Base-by-base conservation (phyloP, 2,888 invertebrate species). In the Anarsia innoxiella region DNA sequence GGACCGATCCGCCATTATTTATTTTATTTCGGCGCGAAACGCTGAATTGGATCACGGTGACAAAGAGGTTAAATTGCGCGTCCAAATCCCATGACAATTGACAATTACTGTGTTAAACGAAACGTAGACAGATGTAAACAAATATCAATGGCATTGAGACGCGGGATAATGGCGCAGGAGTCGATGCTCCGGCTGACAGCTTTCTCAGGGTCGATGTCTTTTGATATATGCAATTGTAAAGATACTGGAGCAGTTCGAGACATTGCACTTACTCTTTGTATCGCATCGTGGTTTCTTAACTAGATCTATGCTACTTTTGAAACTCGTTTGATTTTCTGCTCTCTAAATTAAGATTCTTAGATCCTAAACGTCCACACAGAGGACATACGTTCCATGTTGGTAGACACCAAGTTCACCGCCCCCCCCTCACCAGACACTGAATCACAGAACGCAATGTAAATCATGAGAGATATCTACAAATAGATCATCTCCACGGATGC, bases 21-120 rank as follows among this genome's bases (percentile, higher is more conserved):
- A 78, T 83, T 79, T 79, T 76, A 77, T 76, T 78, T 75, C 73
- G 77, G 80, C 76, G 79, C 77, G 77, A 80, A 78, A 74, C 67
- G 49, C 62, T 65, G 71, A 80, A 80, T 79, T 80, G 79, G 78
- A 80, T 80, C 77, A 74, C 59, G 64, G 69, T 62, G 70, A 82
- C 83, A 79, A 79, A 76, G 77, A 78, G 66, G 77, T 79, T 77
- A 77, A 84, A 84, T 83, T 83, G 84, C 66, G 75, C 84, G 77
- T 76, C 67, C 73, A 78, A 83, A 83, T 80, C 82, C 80, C 69
- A 64, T 75, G 66, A 76, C 76, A 75, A 76, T 75, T 63, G 71
- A 63, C 66, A 68, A 67, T 72, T 68, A 65, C 59, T 53, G 59
- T 55, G 61, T 64, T 69, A 70, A 74, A 68, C 71, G 69, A 60